Evolutionary conservation across 1,140 invertebrate species (phyloP).

Genomic region (Eulimnadia texana): DNA sequence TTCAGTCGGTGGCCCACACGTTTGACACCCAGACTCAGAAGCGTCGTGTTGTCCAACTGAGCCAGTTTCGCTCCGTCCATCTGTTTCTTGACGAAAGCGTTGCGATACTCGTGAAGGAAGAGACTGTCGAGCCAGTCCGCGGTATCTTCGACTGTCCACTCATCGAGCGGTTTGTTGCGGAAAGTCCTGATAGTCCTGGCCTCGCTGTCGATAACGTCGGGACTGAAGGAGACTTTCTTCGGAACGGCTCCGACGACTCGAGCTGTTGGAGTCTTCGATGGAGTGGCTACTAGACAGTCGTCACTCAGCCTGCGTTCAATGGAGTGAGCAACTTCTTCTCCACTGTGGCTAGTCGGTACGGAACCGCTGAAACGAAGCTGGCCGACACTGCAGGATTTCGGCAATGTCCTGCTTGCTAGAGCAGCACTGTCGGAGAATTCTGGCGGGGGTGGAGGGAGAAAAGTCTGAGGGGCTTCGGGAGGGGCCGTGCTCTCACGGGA

Average conservation of each 20-base stretch:
- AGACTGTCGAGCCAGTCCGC: conserved; percentile 36
- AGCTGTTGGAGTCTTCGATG: conserved; percentile 25
- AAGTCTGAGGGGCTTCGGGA: conserved; percentile 26
- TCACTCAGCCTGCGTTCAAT: conserved; percentile 12
- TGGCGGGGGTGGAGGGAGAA: conserved; percentile 54
- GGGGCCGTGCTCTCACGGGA: conserved; percentile 17
- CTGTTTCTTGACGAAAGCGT: conserved; percentile 29
- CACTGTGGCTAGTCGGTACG: neutral
- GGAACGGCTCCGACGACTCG: conserved; percentile 64
- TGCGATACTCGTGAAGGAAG: conserved; percentile 36
- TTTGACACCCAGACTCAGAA: conserved; percentile 37
- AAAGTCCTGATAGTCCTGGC: conserved; percentile 18
- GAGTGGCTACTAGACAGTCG: neutral
- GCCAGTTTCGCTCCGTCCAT: conserved; percentile 35
- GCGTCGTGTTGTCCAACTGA: conserved; percentile 34
- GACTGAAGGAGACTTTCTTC: conserved; percentile 32
- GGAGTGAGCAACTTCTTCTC: neutral
- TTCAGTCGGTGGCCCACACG: conserved; percentile 38
- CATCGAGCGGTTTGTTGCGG: conserved; percentile 30
- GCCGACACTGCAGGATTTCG: neutral
- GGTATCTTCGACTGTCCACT: conserved; percentile 36
- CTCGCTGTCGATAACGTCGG: conserved; percentile 15
- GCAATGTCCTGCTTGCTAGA: neutral
- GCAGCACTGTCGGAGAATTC: conserved; percentile 41
- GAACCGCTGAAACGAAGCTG: neutral